Conservation (phyloP, 2,888 invertebrate species). For the Pinctada fucata region DNA sequence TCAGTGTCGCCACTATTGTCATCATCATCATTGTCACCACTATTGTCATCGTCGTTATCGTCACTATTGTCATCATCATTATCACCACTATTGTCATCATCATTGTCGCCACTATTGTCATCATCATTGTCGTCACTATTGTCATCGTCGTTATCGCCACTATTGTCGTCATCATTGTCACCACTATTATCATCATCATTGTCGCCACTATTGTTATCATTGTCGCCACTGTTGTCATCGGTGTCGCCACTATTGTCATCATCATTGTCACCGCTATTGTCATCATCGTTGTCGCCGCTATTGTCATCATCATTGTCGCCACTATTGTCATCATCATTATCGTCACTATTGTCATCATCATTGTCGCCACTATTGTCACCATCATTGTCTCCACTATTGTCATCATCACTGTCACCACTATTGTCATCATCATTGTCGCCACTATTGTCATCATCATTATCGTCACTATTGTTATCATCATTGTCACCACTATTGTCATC, state of each 20-base stretch:
- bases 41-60: neutral
- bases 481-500: neutral
- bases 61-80: neutral
- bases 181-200: conserved; percentile 1
- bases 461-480: neutral
- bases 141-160: neutral
- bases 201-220: neutral
- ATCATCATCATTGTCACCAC: neutral
- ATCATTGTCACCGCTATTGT: neutral
- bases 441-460: neutral
- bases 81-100: neutral
- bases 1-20: neutral
- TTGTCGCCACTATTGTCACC: neutral
- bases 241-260: neutral
- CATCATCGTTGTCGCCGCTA: conserved; percentile 1
- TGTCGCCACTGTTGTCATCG: neutral
- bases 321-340: neutral
- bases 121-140: neutral
- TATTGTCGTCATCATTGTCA: no score
- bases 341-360: neutral
- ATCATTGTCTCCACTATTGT: neutral
- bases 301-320: neutral
- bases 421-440: neutral
- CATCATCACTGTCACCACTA: neutral
- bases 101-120: neutral